A percentile compares a stretch with the other conserved stretches of the same genome.
phyloP scores from a whole-genome alignment of 2,888 invertebrate species.

The Oscheius sp. region DNA sequence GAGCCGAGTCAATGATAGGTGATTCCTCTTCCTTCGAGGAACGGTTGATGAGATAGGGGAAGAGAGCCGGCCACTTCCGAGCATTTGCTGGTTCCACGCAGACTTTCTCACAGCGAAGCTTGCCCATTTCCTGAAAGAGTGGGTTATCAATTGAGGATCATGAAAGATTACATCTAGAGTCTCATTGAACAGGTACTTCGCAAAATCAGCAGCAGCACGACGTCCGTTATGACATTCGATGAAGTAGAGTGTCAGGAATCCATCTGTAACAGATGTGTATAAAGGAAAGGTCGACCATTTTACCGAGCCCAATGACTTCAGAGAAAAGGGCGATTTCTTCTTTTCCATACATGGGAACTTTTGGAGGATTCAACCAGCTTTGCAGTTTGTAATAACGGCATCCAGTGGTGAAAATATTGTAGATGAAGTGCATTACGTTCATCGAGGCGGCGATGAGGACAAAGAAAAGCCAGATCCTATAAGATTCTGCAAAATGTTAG shows the following conservation, averaged over 20 bases:
- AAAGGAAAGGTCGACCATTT: neutral
- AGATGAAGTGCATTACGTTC: constrained; percentile 1
- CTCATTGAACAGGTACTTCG: neutral
- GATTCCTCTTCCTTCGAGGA: too few relatives aligned
- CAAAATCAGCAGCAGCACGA: neutral
- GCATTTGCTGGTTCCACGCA: neutral
- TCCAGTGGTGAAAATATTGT: neutral
- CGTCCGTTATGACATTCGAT: neutral
- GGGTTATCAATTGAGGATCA: neutral
- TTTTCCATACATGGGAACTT: neutral
- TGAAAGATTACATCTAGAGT: neutral
- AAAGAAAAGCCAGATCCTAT: constrained; percentile 13
- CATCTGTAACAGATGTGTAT: neutral
- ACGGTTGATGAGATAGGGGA: too few relatives aligned
- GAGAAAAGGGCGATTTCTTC: neutral
- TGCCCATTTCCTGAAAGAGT: neutral
- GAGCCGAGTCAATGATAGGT: too few relatives aligned
- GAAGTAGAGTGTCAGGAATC: constrained; percentile 16
- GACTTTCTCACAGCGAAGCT: neutral
- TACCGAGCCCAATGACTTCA: constrained; percentile 4
- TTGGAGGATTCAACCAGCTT: neutral
- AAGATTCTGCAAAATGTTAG: neutral
- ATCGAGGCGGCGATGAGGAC: neutral
- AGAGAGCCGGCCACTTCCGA: too few relatives aligned
- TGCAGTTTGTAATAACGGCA: neutral